Evolutionary conservation across 1,140 invertebrate genomes (phyloP).

Genomic region (Drosophila prosaltans): DNA sequence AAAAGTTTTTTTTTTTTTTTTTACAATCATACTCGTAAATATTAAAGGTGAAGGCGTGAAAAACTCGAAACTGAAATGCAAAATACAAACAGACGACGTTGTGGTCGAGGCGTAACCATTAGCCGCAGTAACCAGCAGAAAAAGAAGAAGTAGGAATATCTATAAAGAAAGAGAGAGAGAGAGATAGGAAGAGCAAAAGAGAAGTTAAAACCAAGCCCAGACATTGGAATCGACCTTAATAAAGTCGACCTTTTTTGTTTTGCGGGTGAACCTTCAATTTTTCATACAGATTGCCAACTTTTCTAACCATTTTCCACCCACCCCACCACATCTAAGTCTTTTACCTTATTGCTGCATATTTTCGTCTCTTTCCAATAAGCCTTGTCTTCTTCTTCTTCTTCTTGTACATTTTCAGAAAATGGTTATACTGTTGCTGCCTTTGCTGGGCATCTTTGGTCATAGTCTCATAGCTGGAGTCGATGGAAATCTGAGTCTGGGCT

Average conservation of each 20-base stretch:
- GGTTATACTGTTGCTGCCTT: slow-evolving; percentile 80
- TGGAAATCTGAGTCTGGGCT: slow-evolving; percentile 75
- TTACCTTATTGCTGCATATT: neutral
- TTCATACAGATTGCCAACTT: slow-evolving; percentile 22
- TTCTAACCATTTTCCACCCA: neutral
- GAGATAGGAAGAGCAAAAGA: neutral
- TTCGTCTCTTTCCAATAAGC: slow-evolving; percentile 35
- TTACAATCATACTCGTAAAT: slow-evolving; percentile 58
- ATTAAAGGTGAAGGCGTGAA: slow-evolving; percentile 63
- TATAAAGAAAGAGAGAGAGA: neutral
- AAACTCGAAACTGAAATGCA: slow-evolving; percentile 54
- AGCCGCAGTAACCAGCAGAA: slow-evolving; percentile 51
- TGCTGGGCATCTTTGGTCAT: slow-evolving; percentile 74
- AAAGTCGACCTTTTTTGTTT: slow-evolving; percentile 70
- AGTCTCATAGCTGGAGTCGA: slow-evolving; percentile 72
- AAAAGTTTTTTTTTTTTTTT: slow-evolving; percentile 6
- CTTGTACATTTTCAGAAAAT: slow-evolving; percentile 66
- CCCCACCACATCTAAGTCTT: no score
- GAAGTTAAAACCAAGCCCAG: slow-evolving; percentile 58
- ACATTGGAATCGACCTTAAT: slow-evolving; percentile 80
- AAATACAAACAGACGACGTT: slow-evolving; percentile 38
- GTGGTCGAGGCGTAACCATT: slow-evolving; percentile 62
- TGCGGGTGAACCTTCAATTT: slow-evolving; percentile 20
- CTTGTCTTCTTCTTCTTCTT: slow-evolving; percentile 17
- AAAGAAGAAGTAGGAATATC: no score